These are phyloP conservation scores for Acanthisitta chloris DNA, from an alignment of 2,113 vertebrate genomes.

Conservation along the genomic window DNA sequence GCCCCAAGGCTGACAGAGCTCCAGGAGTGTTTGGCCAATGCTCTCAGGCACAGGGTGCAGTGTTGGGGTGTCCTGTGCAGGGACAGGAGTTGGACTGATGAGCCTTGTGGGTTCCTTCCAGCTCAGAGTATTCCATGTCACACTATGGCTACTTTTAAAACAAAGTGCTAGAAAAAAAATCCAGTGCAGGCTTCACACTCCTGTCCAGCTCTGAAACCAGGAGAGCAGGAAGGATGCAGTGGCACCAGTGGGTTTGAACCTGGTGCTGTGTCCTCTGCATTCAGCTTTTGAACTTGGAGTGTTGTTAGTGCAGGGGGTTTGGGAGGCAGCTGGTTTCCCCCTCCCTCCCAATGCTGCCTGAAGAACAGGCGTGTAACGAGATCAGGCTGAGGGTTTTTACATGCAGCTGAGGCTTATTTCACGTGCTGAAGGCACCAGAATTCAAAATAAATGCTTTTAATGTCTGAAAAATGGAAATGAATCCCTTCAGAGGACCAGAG, in stretches of 20 bases:
- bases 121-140: neutral
- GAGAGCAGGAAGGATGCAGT: neutral
- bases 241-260: neutral
- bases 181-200: accelerated
- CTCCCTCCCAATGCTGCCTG: neutral
- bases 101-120: no score
- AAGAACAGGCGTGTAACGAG: neutral
- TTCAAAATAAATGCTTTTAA: conserved; percentile 31
- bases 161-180: no score
- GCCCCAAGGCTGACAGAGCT: neutral
- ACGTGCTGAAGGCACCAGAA: conserved; percentile 17
- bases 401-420: conserved; percentile 1
- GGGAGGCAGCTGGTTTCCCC: neutral
- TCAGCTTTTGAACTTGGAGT: neutral
- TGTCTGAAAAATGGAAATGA: conserved; percentile 14
- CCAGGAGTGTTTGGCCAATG: neutral
- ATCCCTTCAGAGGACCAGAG: neutral
- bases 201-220: neutral
- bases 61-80: neutral
- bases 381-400: neutral
- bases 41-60: neutral
- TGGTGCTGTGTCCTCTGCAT: neutral
- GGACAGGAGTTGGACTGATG: accelerated
- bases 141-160: accelerated
- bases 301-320: neutral